These are phyloP conservation scores for Pluvialis apricaria DNA, from an alignment of 2,113 vertebrate genomes.

Conservation along the genomic window DNA sequence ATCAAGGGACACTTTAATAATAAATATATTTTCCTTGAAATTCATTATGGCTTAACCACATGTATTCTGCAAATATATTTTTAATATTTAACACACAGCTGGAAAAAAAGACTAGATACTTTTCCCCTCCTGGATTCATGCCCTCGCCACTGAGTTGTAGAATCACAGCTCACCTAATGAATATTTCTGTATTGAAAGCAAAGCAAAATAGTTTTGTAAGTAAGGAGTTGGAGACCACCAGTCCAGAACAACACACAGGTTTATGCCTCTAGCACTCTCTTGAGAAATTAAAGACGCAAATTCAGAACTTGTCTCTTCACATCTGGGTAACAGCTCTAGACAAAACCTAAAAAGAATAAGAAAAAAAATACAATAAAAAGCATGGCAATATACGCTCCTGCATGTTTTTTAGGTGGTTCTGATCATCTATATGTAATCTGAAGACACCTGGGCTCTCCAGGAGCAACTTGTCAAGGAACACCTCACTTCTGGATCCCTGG, in stretches of 20 bases:
- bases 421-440: neutral
- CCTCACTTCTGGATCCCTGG: neutral
- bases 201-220: neutral
- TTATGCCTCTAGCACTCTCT: neutral
- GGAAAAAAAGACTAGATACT: neutral
- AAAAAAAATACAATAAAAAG: fast-evolving
- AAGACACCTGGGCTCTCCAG: neutral
- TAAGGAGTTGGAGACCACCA: neutral
- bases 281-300: neutral
- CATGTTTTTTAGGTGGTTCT: neutral
- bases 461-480: neutral
- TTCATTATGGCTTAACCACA: neutral
- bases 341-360: neutral
- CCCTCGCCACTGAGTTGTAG: neutral
- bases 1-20: neutral
- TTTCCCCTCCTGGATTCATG: neutral
- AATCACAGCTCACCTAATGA: slow-evolving; percentile 9
- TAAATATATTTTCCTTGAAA: neutral
- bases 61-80: neutral
- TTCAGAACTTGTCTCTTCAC: neutral
- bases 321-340: neutral
- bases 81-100: neutral
- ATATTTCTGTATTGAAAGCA: neutral
- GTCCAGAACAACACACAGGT: neutral
- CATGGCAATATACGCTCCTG: neutral